Percentiles rank a stretch among this genome's conserved stretches.
Conservation (phyloP, 2,797 vertebrate species). For the Pempheris klunzingeri region DNA sequence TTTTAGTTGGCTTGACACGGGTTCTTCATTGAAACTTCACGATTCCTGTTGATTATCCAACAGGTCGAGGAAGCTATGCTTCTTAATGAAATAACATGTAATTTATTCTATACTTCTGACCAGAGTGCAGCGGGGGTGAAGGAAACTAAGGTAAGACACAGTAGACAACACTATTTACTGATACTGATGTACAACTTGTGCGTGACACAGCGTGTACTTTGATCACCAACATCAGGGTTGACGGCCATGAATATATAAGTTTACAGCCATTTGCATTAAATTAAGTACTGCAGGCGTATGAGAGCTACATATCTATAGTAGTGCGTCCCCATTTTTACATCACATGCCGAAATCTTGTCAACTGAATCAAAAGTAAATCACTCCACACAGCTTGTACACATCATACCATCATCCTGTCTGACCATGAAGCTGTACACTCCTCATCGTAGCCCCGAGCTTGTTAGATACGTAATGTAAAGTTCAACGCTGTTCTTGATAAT, state of each 20-base stretch:
- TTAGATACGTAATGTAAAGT: neutral
- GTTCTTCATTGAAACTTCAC: constrained; percentile 88
- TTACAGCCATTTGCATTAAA: neutral
- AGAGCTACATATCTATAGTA: neutral
- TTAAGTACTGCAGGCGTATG: too few species aligned
- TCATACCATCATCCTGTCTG: constrained; percentile 34
- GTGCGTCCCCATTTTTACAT: neutral
- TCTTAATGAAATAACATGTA: constrained; percentile 90
- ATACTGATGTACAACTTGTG: neutral
- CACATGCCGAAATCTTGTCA: neutral
- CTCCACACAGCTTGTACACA: neutral
- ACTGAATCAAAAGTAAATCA: neutral
- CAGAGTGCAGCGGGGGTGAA: constrained; percentile 89
- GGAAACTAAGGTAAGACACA: constrained; percentile 85
- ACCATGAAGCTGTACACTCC: constrained; percentile 31
- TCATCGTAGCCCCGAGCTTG: constrained; percentile 27
- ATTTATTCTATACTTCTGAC: constrained; percentile 91
- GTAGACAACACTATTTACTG: constrained; percentile 25
- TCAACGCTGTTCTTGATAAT: neutral
- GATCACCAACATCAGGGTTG: neutral
- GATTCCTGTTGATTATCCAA: constrained; percentile 89
- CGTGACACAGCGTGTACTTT: neutral
- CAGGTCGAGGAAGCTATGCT: constrained; percentile 91
- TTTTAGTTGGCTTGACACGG: constrained; percentile 84
- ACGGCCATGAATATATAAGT: neutral